Percentiles rank a stretch among this genome's conserved stretches.
Conservation (phyloP, 37 sponge, comb jelly and placozoan species). For the Beroe forskalii region DNA sequence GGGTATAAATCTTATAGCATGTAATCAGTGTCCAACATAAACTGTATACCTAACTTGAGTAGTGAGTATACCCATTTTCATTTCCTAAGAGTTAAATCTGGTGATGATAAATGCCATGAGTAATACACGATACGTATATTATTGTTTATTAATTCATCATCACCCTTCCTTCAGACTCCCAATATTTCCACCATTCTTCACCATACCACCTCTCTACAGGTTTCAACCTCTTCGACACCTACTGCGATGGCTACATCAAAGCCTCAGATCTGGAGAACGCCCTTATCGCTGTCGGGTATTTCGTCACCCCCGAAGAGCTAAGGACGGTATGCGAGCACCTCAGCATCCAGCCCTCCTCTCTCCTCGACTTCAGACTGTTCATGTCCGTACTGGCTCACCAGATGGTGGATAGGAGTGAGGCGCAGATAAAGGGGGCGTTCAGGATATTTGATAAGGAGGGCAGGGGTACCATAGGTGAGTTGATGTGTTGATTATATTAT, state of each 20-base stretch:
- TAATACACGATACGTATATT: no score
- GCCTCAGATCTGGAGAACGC: conserved; percentile 1
- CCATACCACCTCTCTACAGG: conserved; percentile 4
- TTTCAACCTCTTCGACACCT: conserved; percentile 41
- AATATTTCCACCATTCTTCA: no score
- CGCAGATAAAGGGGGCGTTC: conserved; percentile 38
- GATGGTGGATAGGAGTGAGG: conserved; percentile 35
- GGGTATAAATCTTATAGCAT: no score
- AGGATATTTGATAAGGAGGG: conserved; percentile 62
- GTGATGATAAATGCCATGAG: no score
- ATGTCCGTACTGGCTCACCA: conserved; percentile 54
- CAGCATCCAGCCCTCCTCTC: background rate
- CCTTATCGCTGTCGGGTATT: conserved; percentile 1
- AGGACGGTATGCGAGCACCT: conserved; percentile 9
- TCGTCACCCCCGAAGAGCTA: background rate
- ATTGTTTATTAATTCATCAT: no score
- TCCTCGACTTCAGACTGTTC: background rate
- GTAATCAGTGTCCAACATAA: no score
- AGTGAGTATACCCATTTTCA: no score
- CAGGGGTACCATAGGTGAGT: conserved; percentile 43
- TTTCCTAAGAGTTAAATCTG: no score
- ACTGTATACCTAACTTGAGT: no score
- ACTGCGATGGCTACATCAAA: background rate
- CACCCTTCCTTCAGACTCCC: no score
- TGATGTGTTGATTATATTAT: background rate